phyloP scores from a whole-genome alignment of 2,113 vertebrate species.

The Scophthalmus maximus region DNA sequence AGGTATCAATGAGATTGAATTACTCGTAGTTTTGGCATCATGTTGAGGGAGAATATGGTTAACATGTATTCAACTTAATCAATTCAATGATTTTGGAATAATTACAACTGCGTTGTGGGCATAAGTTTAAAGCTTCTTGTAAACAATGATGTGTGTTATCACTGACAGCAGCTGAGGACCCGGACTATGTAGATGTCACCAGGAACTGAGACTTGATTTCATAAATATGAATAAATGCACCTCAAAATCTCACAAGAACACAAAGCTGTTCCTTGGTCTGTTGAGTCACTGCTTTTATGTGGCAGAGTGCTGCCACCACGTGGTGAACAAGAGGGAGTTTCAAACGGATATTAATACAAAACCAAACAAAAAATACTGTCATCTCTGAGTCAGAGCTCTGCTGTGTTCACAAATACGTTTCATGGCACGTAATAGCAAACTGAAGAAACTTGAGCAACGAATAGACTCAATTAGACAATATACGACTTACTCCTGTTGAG shows the following conservation, averaged over 20 bases:
- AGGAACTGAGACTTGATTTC: neutral
- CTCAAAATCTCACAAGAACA: neutral
- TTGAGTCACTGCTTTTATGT: constrained; percentile 7
- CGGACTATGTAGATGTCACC: constrained; percentile 29
- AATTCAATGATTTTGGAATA: constrained; percentile 31
- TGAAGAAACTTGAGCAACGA: neutral
- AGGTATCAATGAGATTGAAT: constrained; percentile 21
- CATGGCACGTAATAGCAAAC: constrained; percentile 23
- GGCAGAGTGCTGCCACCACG: constrained; percentile 64
- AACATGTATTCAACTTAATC: constrained; percentile 34
- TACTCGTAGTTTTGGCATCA: constrained; percentile 37
- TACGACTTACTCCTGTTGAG: neutral
- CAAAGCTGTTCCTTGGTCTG: neutral
- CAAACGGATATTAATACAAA: constrained; percentile 21
- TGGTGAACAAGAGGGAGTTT: constrained; percentile 43
- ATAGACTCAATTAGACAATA: neutral
- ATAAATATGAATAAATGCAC: neutral
- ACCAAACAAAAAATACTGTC: neutral
- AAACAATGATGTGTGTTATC: constrained; percentile 29
- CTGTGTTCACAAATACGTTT: neutral
- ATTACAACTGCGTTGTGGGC: neutral
- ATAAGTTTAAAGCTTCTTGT: constrained; percentile 25
- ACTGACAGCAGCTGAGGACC: constrained; percentile 1
- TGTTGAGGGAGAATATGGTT: constrained; percentile 33
- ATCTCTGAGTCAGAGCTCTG: neutral